Evolutionary conservation across 2,797 vertebrate species (phyloP), one percentile per base, ranked within the genome.

Genomic region (Bryconaethiops microstoma): DNA sequence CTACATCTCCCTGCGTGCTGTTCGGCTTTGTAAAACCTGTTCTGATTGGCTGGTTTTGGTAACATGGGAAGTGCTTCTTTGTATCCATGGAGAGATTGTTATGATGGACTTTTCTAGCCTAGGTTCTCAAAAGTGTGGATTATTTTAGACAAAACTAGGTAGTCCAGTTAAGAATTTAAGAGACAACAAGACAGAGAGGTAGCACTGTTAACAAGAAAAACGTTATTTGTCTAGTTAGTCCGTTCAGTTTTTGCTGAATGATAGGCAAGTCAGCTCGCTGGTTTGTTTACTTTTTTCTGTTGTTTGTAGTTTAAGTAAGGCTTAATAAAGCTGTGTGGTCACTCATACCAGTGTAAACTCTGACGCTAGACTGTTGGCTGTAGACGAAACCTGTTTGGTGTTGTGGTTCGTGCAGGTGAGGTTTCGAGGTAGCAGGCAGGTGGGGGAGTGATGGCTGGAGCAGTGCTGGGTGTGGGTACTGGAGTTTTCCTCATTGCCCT

Each of bases 401-500:
- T 39, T 52, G 8, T 65, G 7, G 35, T 35, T 40, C 16, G 17
- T 65, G 17, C 21, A 68, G 19, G 65, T 45, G 65, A 21, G 40
- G 5, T 29, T 7, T 8, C 42, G 65, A 21, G 40, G 5, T 29
- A 2, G 10, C 42, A 60, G 9, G 21, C 10, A 50, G 39, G 12
- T 54, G 21, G 76, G 21, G 21, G 71, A 78, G 40, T 8, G 7
- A 97, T 97, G 96, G 86, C 92, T 0, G 89, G 69, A 29, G 88
- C 59, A 12, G 91, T 94, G 55, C 81, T 96, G 5, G 95, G 94
- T 0, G 92, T 96, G 4, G 97, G 97, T 0, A 89, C 92, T 0
- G 97, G 97, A 0, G 95, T 98, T 12, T 91, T 97, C 82, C 74
- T 93, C 76, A 82, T 98, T 2, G 91, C 89, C 0, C 64, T 94